Evolutionary conservation across 1,140 invertebrate species (phyloP).

Genomic region (Eriocheir sinensis): DNA sequence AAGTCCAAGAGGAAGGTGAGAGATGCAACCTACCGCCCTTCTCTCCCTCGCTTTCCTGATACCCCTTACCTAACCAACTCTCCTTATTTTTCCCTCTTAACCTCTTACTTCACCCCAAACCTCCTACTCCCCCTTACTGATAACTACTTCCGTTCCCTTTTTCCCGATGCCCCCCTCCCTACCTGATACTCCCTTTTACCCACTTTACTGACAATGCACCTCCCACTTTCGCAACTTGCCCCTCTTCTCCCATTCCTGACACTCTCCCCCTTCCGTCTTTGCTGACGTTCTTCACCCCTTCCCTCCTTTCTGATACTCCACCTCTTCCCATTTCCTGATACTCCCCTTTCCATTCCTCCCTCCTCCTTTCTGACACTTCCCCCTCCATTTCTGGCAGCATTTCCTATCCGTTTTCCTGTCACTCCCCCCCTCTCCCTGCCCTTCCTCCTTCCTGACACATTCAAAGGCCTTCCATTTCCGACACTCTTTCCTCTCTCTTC

Average conservation of each 20-base stretch:
- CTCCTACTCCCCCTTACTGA: too few species aligned
- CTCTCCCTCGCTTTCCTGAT: background rate
- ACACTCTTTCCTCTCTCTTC: background rate
- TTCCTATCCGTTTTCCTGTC: background rate
- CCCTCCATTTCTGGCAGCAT: background rate
- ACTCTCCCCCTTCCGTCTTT: background rate
- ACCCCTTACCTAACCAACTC: too few species aligned
- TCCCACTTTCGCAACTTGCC: too few species aligned
- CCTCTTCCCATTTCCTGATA: background rate
- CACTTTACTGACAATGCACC: too few species aligned
- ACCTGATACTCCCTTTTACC: too few species aligned
- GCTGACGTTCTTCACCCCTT: background rate
- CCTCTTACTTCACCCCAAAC: too few species aligned
- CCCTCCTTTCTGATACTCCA: background rate
- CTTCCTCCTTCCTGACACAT: background rate
- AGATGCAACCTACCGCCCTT: background rate
- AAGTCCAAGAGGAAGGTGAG: slow-evolving; percentile 93
- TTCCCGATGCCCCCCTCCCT: too few species aligned
- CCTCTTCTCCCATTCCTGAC: background rate
- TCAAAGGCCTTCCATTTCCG: background rate
- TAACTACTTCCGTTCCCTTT: too few species aligned
- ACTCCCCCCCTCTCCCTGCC: background rate
- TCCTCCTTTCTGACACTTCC: too few species aligned
- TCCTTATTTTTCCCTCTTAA: too few species aligned
- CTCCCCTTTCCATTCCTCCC: background rate